A percentile compares a stretch with the other conserved stretches of the same genome.
phyloP scores from a whole-genome alignment of 1,140 invertebrate genomes.

The Apolygus lucorum region DNA sequence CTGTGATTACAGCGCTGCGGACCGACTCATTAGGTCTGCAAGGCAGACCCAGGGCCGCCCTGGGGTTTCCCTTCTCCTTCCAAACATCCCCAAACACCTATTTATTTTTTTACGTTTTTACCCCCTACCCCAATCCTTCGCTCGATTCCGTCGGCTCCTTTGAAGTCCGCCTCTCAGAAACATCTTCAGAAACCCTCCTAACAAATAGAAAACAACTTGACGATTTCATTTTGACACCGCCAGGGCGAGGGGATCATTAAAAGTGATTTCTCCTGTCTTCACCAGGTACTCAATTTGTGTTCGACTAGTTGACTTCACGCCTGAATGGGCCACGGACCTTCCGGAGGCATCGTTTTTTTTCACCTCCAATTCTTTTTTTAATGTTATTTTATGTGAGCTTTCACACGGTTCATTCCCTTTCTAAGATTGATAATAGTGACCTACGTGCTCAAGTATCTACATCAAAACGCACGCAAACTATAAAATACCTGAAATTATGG shows the following conservation, averaged over 20 bases:
- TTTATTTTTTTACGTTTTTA: slow-evolving; percentile 4
- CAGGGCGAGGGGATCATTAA: neutral
- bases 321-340: neutral
- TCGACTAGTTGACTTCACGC: neutral
- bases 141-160: neutral
- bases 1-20: neutral
- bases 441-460: too few species aligned
- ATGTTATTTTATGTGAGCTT: too few species aligned
- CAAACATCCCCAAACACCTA: slow-evolving; percentile 1
- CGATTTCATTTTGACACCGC: neutral
- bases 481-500: too few species aligned
- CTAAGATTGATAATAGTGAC: too few species aligned
- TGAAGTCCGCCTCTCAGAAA: neutral
- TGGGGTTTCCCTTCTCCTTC: neutral
- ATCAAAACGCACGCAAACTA: too few species aligned
- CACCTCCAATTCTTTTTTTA: too few species aligned
- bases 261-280: neutral
- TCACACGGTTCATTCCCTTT: too few species aligned
- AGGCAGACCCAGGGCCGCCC: neutral
- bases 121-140: neutral
- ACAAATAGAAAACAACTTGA: neutral
- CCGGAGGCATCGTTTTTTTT: too few species aligned
- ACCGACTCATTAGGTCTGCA: neutral
- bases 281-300: neutral
- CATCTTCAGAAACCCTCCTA: neutral